phyloP scores from a whole-genome alignment of 2,888 invertebrate genomes.

The Aelia acuminata region DNA sequence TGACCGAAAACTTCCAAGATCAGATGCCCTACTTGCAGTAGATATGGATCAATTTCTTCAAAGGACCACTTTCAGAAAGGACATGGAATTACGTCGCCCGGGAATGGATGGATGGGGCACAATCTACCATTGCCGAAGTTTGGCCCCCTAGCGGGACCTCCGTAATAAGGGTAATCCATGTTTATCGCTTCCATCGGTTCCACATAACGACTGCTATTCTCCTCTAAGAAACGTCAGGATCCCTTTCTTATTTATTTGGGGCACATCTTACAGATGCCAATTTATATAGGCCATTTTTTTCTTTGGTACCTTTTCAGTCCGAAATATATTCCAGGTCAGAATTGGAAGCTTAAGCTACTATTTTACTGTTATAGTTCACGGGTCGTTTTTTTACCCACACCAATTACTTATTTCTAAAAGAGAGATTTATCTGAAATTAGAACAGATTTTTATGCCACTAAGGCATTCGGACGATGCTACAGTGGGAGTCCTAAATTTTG shows the following conservation, averaged over 20 bases:
- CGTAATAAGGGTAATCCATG: conserved; percentile 1
- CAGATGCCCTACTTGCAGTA: neutral
- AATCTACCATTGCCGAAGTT: neutral
- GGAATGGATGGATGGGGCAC: neutral
- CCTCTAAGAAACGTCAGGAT: neutral
- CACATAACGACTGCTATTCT: neutral
- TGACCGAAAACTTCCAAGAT: too few species aligned
- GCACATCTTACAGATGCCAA: neutral
- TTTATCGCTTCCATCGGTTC: conserved; percentile 19
- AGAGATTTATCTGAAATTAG: too few species aligned
- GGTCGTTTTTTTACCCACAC: too few species aligned
- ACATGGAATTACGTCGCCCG: neutral
- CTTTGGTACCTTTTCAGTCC: neutral
- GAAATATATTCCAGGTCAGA: neutral
- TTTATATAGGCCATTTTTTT: neutral
- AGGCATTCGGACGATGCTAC: too few species aligned
- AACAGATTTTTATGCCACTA: too few species aligned
- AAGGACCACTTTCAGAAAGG: neutral
- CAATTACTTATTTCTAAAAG: too few species aligned
- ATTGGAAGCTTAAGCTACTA: neutral
- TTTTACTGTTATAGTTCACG: too few species aligned
- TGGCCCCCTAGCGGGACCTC: neutral
- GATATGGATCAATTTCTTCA: neutral
- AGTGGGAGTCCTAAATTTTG: too few species aligned
- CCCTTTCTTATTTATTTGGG: neutral